phyloP scores from a whole-genome alignment of 2,113 vertebrate species.

The Chaetura pelagica region DNA sequence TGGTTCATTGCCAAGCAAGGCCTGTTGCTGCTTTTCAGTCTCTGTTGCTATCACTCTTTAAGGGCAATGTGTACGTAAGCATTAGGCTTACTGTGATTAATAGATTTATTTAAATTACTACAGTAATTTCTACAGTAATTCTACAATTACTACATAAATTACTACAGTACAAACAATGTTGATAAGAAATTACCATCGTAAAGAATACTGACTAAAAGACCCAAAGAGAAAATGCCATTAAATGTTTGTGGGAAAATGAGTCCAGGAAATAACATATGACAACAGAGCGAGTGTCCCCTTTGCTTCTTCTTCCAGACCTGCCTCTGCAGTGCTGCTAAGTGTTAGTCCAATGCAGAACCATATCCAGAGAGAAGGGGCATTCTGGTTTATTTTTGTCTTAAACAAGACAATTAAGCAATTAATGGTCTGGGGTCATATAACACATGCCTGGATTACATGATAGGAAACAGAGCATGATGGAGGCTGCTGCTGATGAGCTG shows the following conservation, averaged over 20 bases:
- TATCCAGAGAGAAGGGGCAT: not conserved
- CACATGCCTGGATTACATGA: not conserved
- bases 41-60: not conserved
- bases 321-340: not conserved
- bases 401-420: not conserved
- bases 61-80: accelerated
- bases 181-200: not conserved
- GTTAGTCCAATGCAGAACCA: not conserved
- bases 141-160: not conserved
- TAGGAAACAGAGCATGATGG: accelerated
- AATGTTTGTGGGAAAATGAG: not conserved
- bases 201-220: not conserved
- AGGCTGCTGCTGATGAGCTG: not conserved
- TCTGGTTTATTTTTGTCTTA: not conserved
- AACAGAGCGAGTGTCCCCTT: not conserved
- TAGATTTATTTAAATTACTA: not conserved
- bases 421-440: not conserved
- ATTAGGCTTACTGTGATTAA: not conserved
- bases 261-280: not conserved
- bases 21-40: not conserved
- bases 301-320: not conserved
- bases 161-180: not conserved
- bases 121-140: not conserved
- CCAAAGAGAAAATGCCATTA: not conserved
- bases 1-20: not conserved